Conservation (phyloP, 2,797 vertebrate species). For the Sebastes vulpes region DNA sequence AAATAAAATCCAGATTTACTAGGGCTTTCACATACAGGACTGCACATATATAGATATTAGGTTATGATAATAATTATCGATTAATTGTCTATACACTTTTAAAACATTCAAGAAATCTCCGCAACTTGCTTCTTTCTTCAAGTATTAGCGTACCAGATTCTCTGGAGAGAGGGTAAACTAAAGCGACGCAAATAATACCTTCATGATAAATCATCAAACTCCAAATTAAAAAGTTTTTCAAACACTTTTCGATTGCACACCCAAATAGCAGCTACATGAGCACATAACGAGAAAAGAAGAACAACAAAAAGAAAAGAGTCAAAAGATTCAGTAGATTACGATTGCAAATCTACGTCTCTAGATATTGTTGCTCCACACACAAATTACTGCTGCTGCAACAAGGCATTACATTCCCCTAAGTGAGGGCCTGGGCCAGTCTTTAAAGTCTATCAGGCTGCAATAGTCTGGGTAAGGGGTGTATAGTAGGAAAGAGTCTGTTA, state of each 20-base stretch:
- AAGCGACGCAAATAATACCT: conserved; percentile 77
- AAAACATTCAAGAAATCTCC: conserved; percentile 82
- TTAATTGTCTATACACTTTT: conserved; percentile 85
- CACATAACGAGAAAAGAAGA: conserved; percentile 81
- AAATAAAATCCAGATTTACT: conserved; percentile 83
- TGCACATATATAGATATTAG: conserved; percentile 86
- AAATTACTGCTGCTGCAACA: conserved; percentile 87
- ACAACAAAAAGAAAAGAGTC: conserved; percentile 38
- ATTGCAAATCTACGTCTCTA: conserved; percentile 89
- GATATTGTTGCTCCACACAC: conserved; percentile 82
- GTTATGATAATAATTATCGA: conserved; percentile 84
- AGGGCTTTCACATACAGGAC: conserved; percentile 87
- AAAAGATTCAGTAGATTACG: conserved; percentile 85
- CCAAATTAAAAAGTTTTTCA: conserved; percentile 77
- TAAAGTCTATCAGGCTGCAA: conserved; percentile 62
- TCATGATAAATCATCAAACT: conserved; percentile 81
- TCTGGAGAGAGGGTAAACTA: conserved; percentile 76
- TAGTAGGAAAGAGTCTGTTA: conserved; percentile 68
- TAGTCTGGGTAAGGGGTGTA: conserved; percentile 57
- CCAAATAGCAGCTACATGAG: conserved; percentile 91
- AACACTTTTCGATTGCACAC: conserved; percentile 88
- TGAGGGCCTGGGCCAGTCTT: conserved; percentile 72
- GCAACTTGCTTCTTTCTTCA: conserved; percentile 83
- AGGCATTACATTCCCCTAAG: conserved; percentile 84
- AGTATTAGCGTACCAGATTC: conserved; percentile 85